Base-by-base conservation (phyloP, 2,113 vertebrate species). In the Malaclemys terrapin region DNA sequence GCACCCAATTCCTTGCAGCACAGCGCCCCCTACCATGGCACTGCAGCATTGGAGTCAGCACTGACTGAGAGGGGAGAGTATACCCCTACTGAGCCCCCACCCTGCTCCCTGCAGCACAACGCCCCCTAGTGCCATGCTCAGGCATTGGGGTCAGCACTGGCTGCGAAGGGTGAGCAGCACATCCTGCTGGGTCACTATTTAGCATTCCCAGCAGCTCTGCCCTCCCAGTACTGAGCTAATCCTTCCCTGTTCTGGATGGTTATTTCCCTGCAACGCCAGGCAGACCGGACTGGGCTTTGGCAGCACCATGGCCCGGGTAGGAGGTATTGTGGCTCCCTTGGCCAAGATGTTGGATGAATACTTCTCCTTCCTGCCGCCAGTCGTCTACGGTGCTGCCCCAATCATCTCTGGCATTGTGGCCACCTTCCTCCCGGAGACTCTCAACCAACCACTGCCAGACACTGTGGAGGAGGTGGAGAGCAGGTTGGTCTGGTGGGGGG, bases 211-310 rank as follows among this genome's bases (percentile, higher is more conserved):
- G 52, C 20, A 27, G 56, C 47, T 38, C 25, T 80, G 29, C 75
- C 57, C n/a, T 22, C 29, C 45, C n/a, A 31, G 24, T 35, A 47
- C 20, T 56, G 11, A 35, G 6, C 75, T 42, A 12, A 47, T 9
- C n/a, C 17, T 31, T 56, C 3, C 3, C 1, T 52, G 50, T 53
- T 42, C 53, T 5, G 12, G 9, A 2, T 17, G 72, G 9, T 75
- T 45, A 76, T 45, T 5, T 45, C 35, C 2, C 14, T 88, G 49
- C 4, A 62, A 29, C 2, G 11, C 12, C 89, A 99, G 99, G 97
- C 99, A 99, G 98, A 99, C 99, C 0, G 99, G 99, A 31, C 93
- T 99, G 98, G 99, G 99, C 4, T 98, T 99, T 4, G 98, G 98
- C 79, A 99, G 99, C 93, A 99, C 99, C 5, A 98, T 99, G 99